Evolutionary conservation across 2,113 vertebrate genomes (phyloP), one percentile per base, ranked within the genome.

Genomic region (Antennarius striatus): DNA sequence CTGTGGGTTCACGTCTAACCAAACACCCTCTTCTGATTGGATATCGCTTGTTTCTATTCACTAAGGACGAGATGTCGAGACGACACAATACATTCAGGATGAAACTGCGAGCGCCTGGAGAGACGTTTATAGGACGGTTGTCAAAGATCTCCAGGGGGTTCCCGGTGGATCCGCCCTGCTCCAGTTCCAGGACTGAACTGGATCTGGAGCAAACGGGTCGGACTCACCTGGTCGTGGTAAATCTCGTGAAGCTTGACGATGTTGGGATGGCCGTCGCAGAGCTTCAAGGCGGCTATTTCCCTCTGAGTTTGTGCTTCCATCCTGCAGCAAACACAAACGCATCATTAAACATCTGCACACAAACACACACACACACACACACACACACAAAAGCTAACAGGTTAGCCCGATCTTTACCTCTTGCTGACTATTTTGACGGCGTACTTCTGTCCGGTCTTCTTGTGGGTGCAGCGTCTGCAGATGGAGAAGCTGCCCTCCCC

Each of bases 401-500:
- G 11, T 10, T 10, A 43, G 42, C 10, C 10, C 3, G 42, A 9
- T 11, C 42, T 10, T 10, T 93, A 98, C 98, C 98, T 96, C 91
- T 95, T 98, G 92, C 97, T 98, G 92, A 99, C 94, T 66, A 99
- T 99, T 92, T 99, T 99, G 81, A 98, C 98, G 4, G 96, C 98
- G 56, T 94, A 98, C 53, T 95, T 94, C 86, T 95, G 96, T 52
- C 92, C 94, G 6, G 94, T 97, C 91, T 97, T 98, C 89, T 96
- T 99, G 90, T 99, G 95, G 58, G 93, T 91, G 83, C 98, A 99
- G 68, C 94, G 95, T 76, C 98, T 95, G 90, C 98, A 99, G 86
- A 99, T 99, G 63, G 98, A 99, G 89, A 99, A 99, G 88, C 98
- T 99, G 46, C 98, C 98, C 89, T 99, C 98, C 61, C 98, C 98